Base-by-base conservation (phyloP, 2,797 vertebrate genomes). In the Hyperoplus lanceolatus region DNA sequence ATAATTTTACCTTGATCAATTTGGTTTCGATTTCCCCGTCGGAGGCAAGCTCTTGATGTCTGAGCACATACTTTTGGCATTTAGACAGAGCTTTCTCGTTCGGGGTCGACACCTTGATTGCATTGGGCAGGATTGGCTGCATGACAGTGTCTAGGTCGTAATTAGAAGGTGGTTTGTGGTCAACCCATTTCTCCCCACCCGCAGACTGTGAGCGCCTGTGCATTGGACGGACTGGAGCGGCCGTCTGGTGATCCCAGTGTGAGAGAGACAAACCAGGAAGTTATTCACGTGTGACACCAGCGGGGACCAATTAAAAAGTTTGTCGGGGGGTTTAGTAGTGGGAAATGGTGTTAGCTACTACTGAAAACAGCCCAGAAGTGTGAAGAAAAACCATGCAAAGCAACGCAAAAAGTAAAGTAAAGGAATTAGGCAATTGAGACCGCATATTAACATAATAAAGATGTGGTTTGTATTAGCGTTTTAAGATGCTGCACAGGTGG, bases 21-120 rank as follows among this genome's bases (percentile, higher is more conserved):
- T 97, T 97, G 85, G 97, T 99, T 75, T 97, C 96, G 76, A 99
- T 96, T 95, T 99, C 98, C 73, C 98, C 97, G 56, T 99, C 97
- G 0, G 98, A 99, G 82, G 97, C 97, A 79, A 99, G 92, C 94
- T 99, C 97, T 93, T 99, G 98, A 89, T 99, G 98, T 3, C 97
- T 98, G 90, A 99, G 95, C 94, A 98, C 96, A 74, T 99, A 99
- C 89, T 97, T 98, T 90, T 98, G 96, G 79, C 97, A 98, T 89
- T 97, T 96, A 79, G 98, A 96, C 92, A 99, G 95, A 12, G 97
- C 97, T 89, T 96, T 98, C 93, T 98, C 97, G 0, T 91, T 98
- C n/a, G 98, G 96, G 65, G 96, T 91, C 0, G 93, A 95, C 70
- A 99, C 97, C 14, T 96, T 98, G 96, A 99, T 96, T 91, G 98